Conservation (phyloP, 2,113 vertebrate species). For the Pycnonotus jocosus region DNA sequence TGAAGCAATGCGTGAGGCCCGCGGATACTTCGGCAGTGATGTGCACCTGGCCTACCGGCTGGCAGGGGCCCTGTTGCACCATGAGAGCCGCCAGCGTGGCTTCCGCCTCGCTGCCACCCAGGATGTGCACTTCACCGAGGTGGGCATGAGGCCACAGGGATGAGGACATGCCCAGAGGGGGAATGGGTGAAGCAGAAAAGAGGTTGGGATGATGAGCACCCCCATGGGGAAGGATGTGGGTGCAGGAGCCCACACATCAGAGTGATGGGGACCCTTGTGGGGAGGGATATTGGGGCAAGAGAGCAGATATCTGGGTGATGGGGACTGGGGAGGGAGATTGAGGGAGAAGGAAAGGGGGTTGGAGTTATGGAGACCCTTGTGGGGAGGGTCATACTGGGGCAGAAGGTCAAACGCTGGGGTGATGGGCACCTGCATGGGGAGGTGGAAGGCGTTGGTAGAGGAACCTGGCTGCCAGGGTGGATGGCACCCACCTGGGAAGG, state of each 20-base stretch:
- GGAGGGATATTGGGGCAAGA: background rate
- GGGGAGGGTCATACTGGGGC: background rate
- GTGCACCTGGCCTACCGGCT: constrained; percentile 86
- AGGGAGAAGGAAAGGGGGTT: background rate
- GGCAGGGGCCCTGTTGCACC: constrained; percentile 79
- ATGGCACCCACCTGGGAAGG: background rate
- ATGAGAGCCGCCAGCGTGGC: constrained; percentile 85
- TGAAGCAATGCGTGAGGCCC: constrained; percentile 75
- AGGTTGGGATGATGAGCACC: background rate
- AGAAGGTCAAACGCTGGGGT: background rate
- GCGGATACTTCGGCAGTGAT: constrained; percentile 84
- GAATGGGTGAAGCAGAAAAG: rapidly evolving
- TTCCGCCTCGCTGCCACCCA: constrained; percentile 90
- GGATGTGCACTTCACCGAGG: constrained; percentile 94
- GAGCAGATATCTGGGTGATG: rapidly evolving
- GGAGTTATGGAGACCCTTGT: background rate
- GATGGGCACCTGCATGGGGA: background rate
- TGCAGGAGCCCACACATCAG: rapidly evolving
- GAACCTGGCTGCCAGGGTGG: background rate
- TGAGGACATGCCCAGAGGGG: rapidly evolving
- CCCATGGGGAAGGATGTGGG: rapidly evolving
- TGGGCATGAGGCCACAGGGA: background rate
- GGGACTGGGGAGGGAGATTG: background rate
- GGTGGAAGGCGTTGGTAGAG: background rate
- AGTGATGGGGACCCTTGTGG: background rate